phyloP scores from a whole-genome alignment of 2,888 invertebrate species.

The Cantharis lateralis region DNA sequence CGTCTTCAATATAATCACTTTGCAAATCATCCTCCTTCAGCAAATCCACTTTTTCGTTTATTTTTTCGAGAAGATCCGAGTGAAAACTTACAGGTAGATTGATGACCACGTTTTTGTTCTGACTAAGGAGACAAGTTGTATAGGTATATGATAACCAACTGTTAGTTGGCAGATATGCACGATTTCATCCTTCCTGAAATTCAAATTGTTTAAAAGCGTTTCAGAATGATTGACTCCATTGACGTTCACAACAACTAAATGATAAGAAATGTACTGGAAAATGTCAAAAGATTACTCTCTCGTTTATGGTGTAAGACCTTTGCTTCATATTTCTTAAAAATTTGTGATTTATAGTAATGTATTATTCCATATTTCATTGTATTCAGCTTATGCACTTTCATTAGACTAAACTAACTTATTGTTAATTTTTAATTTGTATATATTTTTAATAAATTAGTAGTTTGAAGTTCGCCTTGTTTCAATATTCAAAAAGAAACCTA shows the following conservation, averaged over 20 bases:
- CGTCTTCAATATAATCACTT: not conserved
- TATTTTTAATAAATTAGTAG: not conserved
- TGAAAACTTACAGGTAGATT: not conserved
- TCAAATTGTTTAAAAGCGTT: conserved; percentile 27
- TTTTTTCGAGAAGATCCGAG: not conserved
- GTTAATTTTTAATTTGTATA: not conserved
- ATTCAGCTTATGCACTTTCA: not conserved
- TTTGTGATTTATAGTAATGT: not conserved
- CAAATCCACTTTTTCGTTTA: not conserved
- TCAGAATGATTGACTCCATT: conserved; percentile 17
- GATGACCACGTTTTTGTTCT: conserved; percentile 14
- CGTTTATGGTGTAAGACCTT: not conserved
- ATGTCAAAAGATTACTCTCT: not conserved
- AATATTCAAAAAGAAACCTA: not conserved
- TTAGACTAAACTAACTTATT: not conserved
- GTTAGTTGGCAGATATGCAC: conserved; percentile 43
- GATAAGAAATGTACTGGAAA: not conserved
- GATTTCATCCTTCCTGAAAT: conserved; percentile 39
- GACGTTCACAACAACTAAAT: not conserved
- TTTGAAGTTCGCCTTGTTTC: not conserved
- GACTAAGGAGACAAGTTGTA: conserved; percentile 39
- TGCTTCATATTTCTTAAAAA: not conserved
- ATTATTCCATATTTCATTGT: not conserved
- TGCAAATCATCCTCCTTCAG: not conserved
- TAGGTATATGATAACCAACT: conserved; percentile 32